phyloP scores from a whole-genome alignment of 1,140 invertebrate genomes.

The Drosophila parabipectinata region DNA sequence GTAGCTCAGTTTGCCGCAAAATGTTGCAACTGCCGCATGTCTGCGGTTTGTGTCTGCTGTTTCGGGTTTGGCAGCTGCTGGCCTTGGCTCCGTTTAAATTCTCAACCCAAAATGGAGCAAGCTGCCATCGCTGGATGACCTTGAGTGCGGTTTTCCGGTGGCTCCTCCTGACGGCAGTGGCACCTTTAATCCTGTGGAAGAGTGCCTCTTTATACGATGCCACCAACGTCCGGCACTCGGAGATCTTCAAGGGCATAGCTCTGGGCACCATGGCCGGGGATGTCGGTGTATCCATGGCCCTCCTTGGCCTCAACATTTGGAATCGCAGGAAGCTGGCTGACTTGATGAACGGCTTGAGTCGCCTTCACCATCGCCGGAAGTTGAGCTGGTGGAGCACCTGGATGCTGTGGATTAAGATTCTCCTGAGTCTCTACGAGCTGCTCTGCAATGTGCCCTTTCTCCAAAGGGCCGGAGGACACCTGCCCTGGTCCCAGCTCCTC shows the following conservation, averaged over 20 bases:
- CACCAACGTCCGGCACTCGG: conserved; percentile 61
- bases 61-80: conserved; percentile 58
- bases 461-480: conserved; percentile 27
- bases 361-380: conserved; percentile 13
- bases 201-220: conserved; percentile 55
- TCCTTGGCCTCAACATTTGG: conserved; percentile 48
- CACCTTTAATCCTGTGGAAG: conserved; percentile 54
- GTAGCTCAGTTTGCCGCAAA: conserved; percentile 44
- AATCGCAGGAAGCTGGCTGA: conserved; percentile 34
- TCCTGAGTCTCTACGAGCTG: conserved; percentile 65
- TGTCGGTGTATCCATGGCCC: conserved; percentile 48
- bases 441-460: conserved; percentile 70
- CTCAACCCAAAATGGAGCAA: background rate
- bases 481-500: conserved; percentile 55
- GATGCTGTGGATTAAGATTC: conserved; percentile 59
- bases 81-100: conserved; percentile 48
- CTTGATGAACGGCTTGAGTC: conserved; percentile 33
- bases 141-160: conserved; percentile 21
- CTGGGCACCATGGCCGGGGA: conserved; percentile 55
- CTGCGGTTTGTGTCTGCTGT: conserved; percentile 58
- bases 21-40: conserved; percentile 61
- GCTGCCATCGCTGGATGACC: conserved; percentile 31
- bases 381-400: conserved; percentile 33
- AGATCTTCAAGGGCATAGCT: conserved; percentile 58
- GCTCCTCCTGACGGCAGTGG: conserved; percentile 33